phyloP scores from a whole-genome alignment of 2,888 invertebrate genomes.

The Octonoba sinensis region DNA sequence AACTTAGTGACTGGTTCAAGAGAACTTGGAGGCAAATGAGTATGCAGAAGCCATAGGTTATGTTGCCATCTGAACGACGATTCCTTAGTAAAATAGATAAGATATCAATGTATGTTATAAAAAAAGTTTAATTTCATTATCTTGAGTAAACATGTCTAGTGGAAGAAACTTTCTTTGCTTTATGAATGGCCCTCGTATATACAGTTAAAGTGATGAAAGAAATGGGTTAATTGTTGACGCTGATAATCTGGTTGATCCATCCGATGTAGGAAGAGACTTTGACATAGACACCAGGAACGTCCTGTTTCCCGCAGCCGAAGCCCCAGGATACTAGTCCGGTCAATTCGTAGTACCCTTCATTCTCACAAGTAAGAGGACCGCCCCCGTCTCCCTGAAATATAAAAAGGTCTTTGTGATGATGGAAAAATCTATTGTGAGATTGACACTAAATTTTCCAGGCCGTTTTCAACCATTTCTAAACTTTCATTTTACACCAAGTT shows the following conservation, averaged over 20 bases:
- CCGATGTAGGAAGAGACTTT: constrained; percentile 95
- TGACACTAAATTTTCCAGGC: too few species aligned
- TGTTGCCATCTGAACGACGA: too few species aligned
- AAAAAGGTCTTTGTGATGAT: background rate
- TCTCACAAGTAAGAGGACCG: constrained; percentile 91
- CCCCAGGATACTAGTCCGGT: constrained; percentile 96
- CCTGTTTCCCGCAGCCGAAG: constrained; percentile 82
- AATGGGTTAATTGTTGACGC: constrained; percentile 78
- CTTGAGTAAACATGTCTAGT: too few species aligned
- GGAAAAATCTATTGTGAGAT: too few species aligned
- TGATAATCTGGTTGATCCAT: constrained; percentile 97
- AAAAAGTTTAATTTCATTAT: background rate
- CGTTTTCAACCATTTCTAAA: too few species aligned
- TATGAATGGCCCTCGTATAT: too few species aligned
- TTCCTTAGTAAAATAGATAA: too few species aligned
- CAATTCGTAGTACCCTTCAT: constrained; percentile 91
- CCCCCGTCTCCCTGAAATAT: constrained; percentile 87
- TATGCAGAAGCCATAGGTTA: too few species aligned
- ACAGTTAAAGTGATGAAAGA: background rate
- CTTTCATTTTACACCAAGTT: too few species aligned
- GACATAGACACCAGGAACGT: constrained; percentile 97
- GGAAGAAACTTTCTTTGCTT: too few species aligned
- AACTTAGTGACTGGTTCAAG: too few species aligned
- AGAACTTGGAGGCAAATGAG: too few species aligned
- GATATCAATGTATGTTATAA: background rate